Evolutionary conservation across 1,140 invertebrate species (phyloP).

Genomic region (Ectropis grisescens): DNA sequence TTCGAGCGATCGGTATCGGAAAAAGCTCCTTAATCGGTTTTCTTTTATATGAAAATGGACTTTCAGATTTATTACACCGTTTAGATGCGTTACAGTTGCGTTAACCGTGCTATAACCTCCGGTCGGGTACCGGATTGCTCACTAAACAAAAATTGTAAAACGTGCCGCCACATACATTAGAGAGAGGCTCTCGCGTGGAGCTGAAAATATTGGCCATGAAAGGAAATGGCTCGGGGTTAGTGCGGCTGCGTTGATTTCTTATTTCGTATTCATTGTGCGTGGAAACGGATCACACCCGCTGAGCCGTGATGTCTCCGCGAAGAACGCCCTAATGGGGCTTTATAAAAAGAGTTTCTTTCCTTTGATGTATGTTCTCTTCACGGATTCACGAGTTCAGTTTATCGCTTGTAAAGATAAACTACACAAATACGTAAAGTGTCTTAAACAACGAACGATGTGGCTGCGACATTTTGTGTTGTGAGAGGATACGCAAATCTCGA

Average conservation of each 20-base stretch:
- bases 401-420: too few species aligned
- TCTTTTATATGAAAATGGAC: conserved; percentile 69
- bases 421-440: too few species aligned
- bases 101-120: conserved; percentile 52
- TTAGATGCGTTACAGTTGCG: conserved; percentile 52
- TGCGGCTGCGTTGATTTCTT: conserved; percentile 60
- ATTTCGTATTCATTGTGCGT: conserved; percentile 62
- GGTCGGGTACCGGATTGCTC: conserved; percentile 42
- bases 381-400: too few species aligned
- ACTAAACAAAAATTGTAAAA: conserved; percentile 57
- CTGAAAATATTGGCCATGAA: conserved; percentile 57
- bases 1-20: conserved; percentile 61
- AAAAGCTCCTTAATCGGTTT: conserved; percentile 68
- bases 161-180: conserved; percentile 43
- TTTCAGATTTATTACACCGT: conserved; percentile 62
- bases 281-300: conserved; percentile 39
- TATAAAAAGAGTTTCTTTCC: conserved; percentile 4
- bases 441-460: too few species aligned
- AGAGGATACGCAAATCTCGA: too few species aligned
- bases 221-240: conserved; percentile 54
- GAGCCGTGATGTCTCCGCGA: conserved; percentile 12
- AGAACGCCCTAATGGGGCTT: conserved; percentile 10
- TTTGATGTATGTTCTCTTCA: background rate
- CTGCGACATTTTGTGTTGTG: too few species aligned
- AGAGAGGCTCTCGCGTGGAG: conserved; percentile 24